phyloP scores from a whole-genome alignment of 2,888 invertebrate genomes.

The Pristionchus exspectatus region DNA sequence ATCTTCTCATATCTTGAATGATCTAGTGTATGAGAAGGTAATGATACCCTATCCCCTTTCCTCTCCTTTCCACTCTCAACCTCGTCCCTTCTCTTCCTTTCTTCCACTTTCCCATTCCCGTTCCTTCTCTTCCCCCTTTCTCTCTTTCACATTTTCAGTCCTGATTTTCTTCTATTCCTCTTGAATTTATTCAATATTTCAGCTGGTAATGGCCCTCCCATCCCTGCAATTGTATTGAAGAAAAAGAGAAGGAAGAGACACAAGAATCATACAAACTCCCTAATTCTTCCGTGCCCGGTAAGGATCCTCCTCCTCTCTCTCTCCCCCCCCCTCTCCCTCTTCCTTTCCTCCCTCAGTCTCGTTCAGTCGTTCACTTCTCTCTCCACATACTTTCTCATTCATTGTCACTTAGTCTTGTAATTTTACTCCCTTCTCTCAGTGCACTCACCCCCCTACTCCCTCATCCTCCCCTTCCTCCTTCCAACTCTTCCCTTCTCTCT shows the following conservation, averaged over 20 bases:
- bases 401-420: constrained; percentile 45
- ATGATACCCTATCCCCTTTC: constrained; percentile 54
- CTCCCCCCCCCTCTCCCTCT: background rate
- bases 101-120: background rate
- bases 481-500: background rate
- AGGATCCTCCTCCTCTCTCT: background rate
- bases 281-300: constrained; percentile 6
- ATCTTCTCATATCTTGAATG: constrained; percentile 34
- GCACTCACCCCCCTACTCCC: background rate
- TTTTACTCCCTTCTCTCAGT: background rate
- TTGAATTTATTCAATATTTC: constrained; percentile 55
- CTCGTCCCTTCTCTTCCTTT: constrained; percentile 46
- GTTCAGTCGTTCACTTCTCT: constrained; percentile 20
- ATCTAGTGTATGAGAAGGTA: background rate
- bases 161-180: background rate
- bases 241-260: constrained; percentile 71
- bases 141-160: background rate
- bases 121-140: background rate
- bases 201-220: constrained; percentile 74
- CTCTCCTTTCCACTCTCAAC: background rate
- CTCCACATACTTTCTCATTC: constrained; percentile 22
- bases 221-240: constrained; percentile 73
- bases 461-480: background rate
- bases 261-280: constrained; percentile 63
- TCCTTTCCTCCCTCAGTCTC: too few relatives aligned